phyloP scores from a whole-genome alignment of 2,888 invertebrate species.

The Drosophila robusta region DNA sequence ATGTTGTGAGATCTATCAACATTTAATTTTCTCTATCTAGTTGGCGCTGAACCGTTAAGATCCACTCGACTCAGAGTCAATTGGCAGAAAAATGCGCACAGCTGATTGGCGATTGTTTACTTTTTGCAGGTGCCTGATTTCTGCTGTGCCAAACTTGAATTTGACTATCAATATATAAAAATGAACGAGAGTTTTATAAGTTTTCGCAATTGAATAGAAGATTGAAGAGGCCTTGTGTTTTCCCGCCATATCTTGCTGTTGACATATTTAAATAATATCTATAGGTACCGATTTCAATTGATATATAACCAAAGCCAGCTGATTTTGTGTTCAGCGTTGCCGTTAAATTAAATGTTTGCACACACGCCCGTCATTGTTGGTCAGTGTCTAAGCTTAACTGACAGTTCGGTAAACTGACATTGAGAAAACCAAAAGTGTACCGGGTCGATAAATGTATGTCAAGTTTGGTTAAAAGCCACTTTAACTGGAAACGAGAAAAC shows the following conservation, averaged over 20 bases:
- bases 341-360: neutral
- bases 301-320: neutral
- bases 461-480: neutral
- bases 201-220: neutral
- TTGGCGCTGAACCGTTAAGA: neutral
- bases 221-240: too few relatives aligned
- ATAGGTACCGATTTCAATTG: neutral
- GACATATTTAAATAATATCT: neutral
- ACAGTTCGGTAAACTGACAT: neutral
- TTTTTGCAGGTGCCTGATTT: neutral
- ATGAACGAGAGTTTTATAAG: neutral
- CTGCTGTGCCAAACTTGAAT: neutral
- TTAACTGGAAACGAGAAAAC: neutral
- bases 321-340: neutral
- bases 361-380: too few relatives aligned
- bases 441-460: neutral
- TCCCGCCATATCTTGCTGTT: neutral
- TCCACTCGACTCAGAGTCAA: neutral
- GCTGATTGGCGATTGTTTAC: neutral
- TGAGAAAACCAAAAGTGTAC: neutral
- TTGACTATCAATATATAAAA: neutral
- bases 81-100: neutral
- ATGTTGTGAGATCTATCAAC: neutral
- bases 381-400: neutral
- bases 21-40: neutral